Base-by-base conservation (phyloP, 2,797 vertebrate genomes). In the Neomorphus geoffroyi region DNA sequence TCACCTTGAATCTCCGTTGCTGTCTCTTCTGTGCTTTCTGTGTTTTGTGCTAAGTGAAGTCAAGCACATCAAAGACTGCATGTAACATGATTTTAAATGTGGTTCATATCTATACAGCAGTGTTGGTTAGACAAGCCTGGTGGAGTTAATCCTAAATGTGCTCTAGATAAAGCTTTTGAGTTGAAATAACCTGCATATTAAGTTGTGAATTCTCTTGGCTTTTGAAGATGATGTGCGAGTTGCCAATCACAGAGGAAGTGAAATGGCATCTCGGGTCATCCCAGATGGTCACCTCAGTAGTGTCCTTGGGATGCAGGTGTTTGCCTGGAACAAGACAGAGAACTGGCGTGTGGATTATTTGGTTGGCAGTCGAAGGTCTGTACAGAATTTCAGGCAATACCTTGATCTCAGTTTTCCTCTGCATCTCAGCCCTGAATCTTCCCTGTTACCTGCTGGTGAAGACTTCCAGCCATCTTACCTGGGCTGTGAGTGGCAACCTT, bases 41-140 rank as follows among this genome's bases (percentile, higher is more conserved):
- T 65, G 53, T 56, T 92, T 92, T 41, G 33, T 37, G 28, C 23
- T 64, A 43, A 74, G 64, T 23, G 45, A 67, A 67, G 57, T 88
- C 37, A 54, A 81, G 39, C n/a, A 10, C 13, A 24, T 28, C 67
- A 39, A 53, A 45, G 39, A 27, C 28, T 58, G 13, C 28, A 30
- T 13, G 5, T 57, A 26, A 46, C 3, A 0, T 58, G 32, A 39
- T 28, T 78, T 82, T 39, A 82, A 73, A 33, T 71, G 53, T 15
- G 16, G 3, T 57, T 88, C 2, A 0, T 83, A 27, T 35, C 60
- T 87, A 0, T 60, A 16, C 35, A 67, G 0, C 14, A 27, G 22
- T 33, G 15, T 53, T 95, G 33, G 32, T 7, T 74, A 4, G 58
- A 33, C 24, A 56, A n/a, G 27, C 43, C 74, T 22, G 22, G 22